Conservation (phyloP, 2,797 vertebrate genomes). For the Clarias fuscus region DNA sequence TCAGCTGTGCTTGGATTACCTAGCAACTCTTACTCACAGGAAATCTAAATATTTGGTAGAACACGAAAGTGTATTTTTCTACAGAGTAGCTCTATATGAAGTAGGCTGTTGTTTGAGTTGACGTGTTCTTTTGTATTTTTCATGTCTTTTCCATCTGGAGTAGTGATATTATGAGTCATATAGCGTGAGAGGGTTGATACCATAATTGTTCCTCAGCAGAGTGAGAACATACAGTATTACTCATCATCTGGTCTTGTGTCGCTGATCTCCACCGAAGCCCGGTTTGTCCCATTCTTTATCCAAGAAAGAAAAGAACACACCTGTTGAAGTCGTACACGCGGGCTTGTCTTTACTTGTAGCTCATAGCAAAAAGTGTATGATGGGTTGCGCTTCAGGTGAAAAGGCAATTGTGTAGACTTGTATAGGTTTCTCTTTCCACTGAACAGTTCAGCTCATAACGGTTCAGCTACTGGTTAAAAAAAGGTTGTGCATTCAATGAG, state of each 20-base stretch:
- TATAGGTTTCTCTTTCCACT: neutral
- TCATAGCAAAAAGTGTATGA: neutral
- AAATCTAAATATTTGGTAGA: conserved; percentile 1
- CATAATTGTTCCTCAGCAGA: conserved; percentile 35
- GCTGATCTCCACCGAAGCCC: neutral
- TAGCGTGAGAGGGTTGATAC: conserved; percentile 25
- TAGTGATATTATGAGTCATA: conserved; percentile 33
- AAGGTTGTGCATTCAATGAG: neutral
- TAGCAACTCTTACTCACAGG: neutral
- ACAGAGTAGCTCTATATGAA: neutral
- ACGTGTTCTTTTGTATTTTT: conserved; percentile 20
- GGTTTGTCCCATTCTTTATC: conserved; percentile 33
- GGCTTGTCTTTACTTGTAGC: conserved; percentile 36
- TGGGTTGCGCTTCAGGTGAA: neutral
- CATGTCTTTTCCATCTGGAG: conserved; percentile 13
- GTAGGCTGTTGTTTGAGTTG: conserved; percentile 15
- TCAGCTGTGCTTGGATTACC: neutral
- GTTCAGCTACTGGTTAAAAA: neutral
- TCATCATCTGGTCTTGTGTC: conserved; percentile 10
- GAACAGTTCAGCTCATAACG: neutral
- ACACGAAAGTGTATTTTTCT: neutral
- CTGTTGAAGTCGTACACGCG: neutral
- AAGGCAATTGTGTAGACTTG: neutral
- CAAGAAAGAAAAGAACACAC: conserved; percentile 16
- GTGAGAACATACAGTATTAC: conserved; percentile 16